Conservation (phyloP, 2,113 vertebrate species). For the Pedetes capensis region DNA sequence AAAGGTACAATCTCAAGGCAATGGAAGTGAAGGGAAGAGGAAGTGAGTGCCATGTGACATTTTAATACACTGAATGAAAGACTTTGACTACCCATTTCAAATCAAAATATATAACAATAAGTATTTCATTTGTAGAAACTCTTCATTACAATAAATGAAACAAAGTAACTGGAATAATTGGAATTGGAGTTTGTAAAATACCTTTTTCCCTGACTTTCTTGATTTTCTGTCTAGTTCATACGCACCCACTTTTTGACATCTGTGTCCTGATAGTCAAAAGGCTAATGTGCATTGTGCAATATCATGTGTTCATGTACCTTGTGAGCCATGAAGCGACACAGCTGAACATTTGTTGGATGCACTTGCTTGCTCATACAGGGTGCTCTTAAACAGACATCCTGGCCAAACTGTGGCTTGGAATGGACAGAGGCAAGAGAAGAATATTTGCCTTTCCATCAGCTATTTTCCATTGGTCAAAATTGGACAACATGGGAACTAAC, state of each 20-base stretch:
- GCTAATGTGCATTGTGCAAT: background rate
- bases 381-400: background rate
- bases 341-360: background rate
- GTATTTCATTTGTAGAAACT: too few relatives aligned
- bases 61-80: background rate
- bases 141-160: too few relatives aligned
- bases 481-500: background rate
- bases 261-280: too few relatives aligned
- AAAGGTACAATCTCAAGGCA: background rate
- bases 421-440: background rate
- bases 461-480: background rate
- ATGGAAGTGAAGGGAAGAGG: background rate
- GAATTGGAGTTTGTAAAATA: too few relatives aligned
- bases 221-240: too few relatives aligned
- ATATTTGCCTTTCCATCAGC: background rate
- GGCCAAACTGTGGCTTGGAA: background rate
- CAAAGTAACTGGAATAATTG: too few relatives aligned
- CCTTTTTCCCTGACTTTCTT: too few relatives aligned
- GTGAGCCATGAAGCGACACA: background rate
- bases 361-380: background rate
- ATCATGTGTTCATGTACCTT: background rate
- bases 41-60: background rate
- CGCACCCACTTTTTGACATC: too few relatives aligned
- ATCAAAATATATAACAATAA: too few relatives aligned
- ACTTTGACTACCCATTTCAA: too few relatives aligned